Conservation (phyloP, 2,888 invertebrate genomes). For the Microplitis manilae region DNA sequence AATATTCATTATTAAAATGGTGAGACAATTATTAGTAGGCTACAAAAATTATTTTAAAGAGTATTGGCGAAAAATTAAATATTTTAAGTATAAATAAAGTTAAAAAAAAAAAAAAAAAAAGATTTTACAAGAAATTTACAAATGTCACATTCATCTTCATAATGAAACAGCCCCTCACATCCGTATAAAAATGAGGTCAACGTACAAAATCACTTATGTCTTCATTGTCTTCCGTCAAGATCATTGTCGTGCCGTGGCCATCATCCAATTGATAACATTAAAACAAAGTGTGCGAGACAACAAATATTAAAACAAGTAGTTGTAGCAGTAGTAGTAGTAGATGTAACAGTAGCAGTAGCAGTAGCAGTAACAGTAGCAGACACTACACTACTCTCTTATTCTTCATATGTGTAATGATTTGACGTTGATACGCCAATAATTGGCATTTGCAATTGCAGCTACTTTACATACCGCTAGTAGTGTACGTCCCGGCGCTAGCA, state of each 20-base stretch:
- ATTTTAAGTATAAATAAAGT: background rate
- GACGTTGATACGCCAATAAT: slow-evolving; percentile 15
- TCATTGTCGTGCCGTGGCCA: slow-evolving; percentile 14
- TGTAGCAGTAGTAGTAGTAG: too few relatives aligned
- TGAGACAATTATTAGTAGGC: slow-evolving; percentile 52
- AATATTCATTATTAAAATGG: slow-evolving; percentile 82
- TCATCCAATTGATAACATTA: slow-evolving; percentile 13
- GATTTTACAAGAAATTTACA: background rate
- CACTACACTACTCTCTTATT: background rate
- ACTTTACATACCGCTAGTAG: slow-evolving; percentile 86
- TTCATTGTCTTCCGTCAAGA: slow-evolving; percentile 13
- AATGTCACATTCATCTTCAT: slow-evolving; percentile 10
- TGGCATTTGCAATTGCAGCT: slow-evolving; percentile 66
- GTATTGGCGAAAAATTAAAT: too few relatives aligned
- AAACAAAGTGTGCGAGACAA: slow-evolving; percentile 24
- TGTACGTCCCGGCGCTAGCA: slow-evolving; percentile 90
- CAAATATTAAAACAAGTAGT: slow-evolving; percentile 14
- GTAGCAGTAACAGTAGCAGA: too few relatives aligned
- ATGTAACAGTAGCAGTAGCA: too few relatives aligned
- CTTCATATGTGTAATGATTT: slow-evolving; percentile 4
- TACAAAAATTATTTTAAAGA: slow-evolving; percentile 21
- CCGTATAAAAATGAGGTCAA: slow-evolving; percentile 21
- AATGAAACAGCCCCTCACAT: background rate
- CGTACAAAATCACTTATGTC: slow-evolving; percentile 4
- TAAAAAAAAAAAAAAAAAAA: slow-evolving; percentile 6